A percentile compares a stretch with the other conserved stretches of the same genome.
Conservation (phyloP, 2,113 vertebrate species). For the Caranx melampygus region DNA sequence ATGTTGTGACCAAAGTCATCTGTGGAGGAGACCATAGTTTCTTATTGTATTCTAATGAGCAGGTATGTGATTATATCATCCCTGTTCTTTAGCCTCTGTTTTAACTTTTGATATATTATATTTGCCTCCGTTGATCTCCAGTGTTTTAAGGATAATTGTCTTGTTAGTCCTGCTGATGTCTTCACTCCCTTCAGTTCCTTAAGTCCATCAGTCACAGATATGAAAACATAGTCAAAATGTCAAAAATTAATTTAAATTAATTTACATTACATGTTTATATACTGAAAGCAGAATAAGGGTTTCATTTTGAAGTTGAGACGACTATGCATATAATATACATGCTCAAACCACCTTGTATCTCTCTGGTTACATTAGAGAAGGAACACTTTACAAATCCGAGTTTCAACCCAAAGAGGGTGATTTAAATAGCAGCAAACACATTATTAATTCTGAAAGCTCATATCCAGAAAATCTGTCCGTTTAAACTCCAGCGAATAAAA, state of each 20-base stretch:
- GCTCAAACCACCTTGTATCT: not conserved
- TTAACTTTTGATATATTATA: not conserved
- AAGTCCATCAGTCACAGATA: not conserved
- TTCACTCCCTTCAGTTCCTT: not conserved
- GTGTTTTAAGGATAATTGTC: not conserved
- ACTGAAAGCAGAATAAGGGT: not conserved
- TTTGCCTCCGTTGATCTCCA: not conserved
- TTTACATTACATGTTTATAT: too few species aligned
- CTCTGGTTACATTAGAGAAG: too few species aligned
- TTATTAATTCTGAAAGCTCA: too few species aligned
- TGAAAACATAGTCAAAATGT: not conserved
- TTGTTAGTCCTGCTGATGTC: not conserved
- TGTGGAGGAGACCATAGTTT: constrained; percentile 97
- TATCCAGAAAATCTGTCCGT: too few species aligned
- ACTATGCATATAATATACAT: not conserved
- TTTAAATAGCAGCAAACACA: too few species aligned
- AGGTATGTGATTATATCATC: constrained; percentile 82
- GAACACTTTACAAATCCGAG: not conserved
- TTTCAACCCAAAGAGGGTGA: not conserved
- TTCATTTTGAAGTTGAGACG: not conserved
- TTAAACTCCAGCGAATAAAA: not conserved
- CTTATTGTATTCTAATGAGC: constrained; percentile 89
- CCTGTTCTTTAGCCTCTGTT: not conserved
- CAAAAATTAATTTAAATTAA: too few species aligned
- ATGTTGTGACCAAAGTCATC: constrained; percentile 90